A percentile compares a stretch with the other conserved stretches of the same genome.
These are phyloP conservation scores for Drosophila grimshawi DNA, from an alignment of 1,140 invertebrate species.

Conservation along the genomic window DNA sequence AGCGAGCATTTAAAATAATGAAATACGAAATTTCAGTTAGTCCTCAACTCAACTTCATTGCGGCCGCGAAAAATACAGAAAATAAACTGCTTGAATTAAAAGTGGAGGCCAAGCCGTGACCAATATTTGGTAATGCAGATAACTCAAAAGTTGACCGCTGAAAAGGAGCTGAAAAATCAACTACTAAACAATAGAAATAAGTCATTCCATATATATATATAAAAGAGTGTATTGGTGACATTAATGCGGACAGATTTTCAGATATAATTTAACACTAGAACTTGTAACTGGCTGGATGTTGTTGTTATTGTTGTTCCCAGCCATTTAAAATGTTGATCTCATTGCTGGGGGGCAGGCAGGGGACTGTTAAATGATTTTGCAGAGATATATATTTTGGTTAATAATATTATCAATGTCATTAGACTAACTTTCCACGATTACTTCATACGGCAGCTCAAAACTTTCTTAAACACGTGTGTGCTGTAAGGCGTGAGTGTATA, in stretches of 20 bases:
- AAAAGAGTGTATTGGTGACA: neutral
- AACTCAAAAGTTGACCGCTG: slow-evolving; percentile 11
- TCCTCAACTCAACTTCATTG: slow-evolving; percentile 10
- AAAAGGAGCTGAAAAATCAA: neutral
- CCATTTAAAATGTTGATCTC: neutral
- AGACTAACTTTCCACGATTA: slow-evolving; percentile 38
- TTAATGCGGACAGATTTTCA: neutral
- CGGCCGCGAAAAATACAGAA: neutral
- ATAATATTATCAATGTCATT: slow-evolving; percentile 57
- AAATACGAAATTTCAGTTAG: slow-evolving; percentile 7
- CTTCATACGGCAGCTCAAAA: slow-evolving; percentile 14
- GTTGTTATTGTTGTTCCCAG: neutral
- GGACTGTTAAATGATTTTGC: slow-evolving; percentile 15
- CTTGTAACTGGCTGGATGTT: neutral
- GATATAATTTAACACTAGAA: slow-evolving; percentile 3
- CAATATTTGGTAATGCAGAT: slow-evolving; percentile 4
- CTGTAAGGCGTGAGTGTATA: neutral
- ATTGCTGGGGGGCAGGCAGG: neutral
- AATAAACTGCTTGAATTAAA: neutral
- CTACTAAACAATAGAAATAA: slow-evolving; percentile 8
- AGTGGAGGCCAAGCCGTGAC: slow-evolving; percentile 1
- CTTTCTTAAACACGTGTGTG: slow-evolving; percentile 34
- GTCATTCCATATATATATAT: neutral
- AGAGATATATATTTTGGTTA: slow-evolving; percentile 42
- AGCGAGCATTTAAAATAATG: slow-evolving; percentile 48